Conservation (phyloP, 1,140 invertebrate genomes). For the Dendrolimus kikuchii region DNA sequence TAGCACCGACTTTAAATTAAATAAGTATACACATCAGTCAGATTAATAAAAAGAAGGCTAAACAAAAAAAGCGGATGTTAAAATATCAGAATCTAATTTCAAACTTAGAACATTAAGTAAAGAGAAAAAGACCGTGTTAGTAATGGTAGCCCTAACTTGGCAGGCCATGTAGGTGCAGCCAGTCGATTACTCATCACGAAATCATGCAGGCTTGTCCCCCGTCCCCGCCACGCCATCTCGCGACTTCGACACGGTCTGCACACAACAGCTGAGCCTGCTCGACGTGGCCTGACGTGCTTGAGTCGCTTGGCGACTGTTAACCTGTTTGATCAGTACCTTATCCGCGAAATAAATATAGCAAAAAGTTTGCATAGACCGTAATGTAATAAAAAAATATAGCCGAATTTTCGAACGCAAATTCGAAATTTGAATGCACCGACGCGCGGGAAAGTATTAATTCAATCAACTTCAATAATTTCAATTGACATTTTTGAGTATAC, state of each 20-base stretch:
- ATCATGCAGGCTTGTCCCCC: conserved; percentile 37
- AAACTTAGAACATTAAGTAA: too few relatives aligned
- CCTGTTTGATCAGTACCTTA: conserved; percentile 51
- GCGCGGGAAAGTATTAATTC: conserved; percentile 7
- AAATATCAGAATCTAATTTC: too few relatives aligned
- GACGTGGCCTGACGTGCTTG: conserved; percentile 1
- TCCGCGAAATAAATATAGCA: conserved; percentile 1
- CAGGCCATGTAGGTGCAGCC: conserved; percentile 34
- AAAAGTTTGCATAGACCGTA: neutral
- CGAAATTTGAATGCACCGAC: conserved; percentile 1
- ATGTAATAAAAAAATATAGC: conserved; percentile 2
- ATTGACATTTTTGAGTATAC: conserved; percentile 5
- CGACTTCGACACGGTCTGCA: conserved; percentile 25
- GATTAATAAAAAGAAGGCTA: too few relatives aligned
- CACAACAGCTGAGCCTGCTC: conserved; percentile 13
- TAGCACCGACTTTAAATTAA: too few relatives aligned
- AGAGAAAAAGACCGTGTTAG: too few relatives aligned
- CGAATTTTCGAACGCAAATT: conserved; percentile 5
- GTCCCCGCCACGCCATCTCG: conserved; percentile 34
- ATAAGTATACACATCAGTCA: too few relatives aligned
- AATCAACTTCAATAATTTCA: conserved; percentile 9
- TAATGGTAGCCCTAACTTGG: conserved; percentile 4
- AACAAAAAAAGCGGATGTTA: too few relatives aligned
- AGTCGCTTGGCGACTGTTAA: conserved; percentile 51
- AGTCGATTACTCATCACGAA: conserved; percentile 49